Evolutionary conservation across 1,140 invertebrate genomes (phyloP), one percentile per base, ranked within the genome.

Genomic region (Aricia agestis): DNA sequence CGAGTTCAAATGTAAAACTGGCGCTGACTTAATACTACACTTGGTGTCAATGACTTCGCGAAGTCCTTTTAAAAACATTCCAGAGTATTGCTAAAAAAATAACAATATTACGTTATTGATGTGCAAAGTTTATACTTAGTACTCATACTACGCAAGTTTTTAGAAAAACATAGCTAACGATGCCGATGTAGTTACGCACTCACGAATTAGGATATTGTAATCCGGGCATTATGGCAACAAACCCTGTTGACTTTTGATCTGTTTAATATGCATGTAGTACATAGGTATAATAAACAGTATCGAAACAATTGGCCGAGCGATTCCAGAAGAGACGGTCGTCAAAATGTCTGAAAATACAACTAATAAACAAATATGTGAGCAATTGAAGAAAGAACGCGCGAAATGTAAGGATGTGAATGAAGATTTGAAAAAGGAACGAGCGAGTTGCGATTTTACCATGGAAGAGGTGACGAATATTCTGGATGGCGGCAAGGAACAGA

Each of bases 401-500:
- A 68, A 70, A 70, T 68, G 68, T 9, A 70, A 69, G 25, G 69
- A 76, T 65, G 73, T 94, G 5, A 95, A 95, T 73, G 86, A 87
- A 18, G 95, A 96, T 86, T 86, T 97, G 25, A 82, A 85, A 17
- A 92, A 90, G 66, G 96, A 97, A 85, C 91, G 96, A 67, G 81
- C 90, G n/a, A 94, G 93, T 78, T 96, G 95, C 75, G 94, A 92
- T 31, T 96, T 97, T 80, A 87, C 95, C 82, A 87, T 93, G 0
- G 72, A 86, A 73, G 95, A 97, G 89, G 81, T 97, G 45, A 96
- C 95, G 0, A 80, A 95, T 85, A 93, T 96, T 31, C 77, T 97
- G 1, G 96, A 97, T 86, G 96, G 86, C 0, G 87, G 89, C 0
- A 78, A 80, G 58, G 74, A 86, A 1, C 96, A 95, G 87, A 97